Conservation (phyloP, 2,888 invertebrate genomes). For the Acanthococcus lagerstroemiae region DNA sequence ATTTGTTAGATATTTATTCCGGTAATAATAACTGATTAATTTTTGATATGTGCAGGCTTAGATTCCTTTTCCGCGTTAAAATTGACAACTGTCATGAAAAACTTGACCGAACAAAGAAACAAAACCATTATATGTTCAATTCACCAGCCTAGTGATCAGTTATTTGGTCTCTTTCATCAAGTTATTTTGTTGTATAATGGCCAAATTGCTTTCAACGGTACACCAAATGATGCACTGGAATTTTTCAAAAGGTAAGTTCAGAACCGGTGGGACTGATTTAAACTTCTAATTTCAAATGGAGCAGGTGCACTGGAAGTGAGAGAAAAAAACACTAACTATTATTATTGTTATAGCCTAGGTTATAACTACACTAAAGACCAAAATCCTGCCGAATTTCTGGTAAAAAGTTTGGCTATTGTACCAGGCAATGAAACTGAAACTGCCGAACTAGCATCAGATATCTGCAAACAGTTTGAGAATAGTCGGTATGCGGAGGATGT, state of each 20-base stretch:
- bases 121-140: conserved; percentile 33
- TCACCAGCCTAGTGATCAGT: conserved; percentile 32
- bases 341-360: conserved; percentile 51
- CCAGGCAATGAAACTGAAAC: conserved; percentile 57
- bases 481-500: conserved; percentile 67
- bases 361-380: conserved; percentile 68
- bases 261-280: too few species aligned
- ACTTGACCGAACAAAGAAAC: conserved; percentile 49
- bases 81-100: conserved; percentile 59
- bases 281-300: too few species aligned
- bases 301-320: too few species aligned
- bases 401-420: conserved; percentile 62
- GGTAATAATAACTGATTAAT: too few species aligned
- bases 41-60: conserved; percentile 43
- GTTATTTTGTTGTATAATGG: conserved; percentile 32
- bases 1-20: too few species aligned
- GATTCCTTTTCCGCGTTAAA: conserved; percentile 89
- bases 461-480: conserved; percentile 68
- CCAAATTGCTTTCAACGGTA: conserved; percentile 67
- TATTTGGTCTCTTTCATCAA: conserved; percentile 29
- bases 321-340: too few species aligned
- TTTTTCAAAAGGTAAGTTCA: too few species aligned
- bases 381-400: conserved; percentile 85
- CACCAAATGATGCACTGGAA: conserved; percentile 51
- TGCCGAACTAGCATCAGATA: conserved; percentile 40